These are phyloP conservation scores for Brachionus paranguensis DNA, from an alignment of 1,140 invertebrate species.

Conservation along the genomic window DNA sequence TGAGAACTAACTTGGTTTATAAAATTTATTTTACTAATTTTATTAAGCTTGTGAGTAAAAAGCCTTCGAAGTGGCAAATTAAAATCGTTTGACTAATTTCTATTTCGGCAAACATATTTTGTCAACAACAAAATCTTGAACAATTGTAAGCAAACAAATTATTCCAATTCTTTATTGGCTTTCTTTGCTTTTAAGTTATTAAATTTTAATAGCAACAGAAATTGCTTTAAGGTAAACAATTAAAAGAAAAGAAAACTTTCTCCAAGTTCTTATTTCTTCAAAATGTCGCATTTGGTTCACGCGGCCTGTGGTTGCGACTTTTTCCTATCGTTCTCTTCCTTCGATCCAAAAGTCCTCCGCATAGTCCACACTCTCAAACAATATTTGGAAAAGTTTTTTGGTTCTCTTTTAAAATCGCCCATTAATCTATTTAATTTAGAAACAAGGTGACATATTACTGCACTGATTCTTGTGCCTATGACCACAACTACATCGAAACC, in stretches of 20 bases:
- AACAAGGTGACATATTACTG: neutral
- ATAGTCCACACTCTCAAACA: neutral
- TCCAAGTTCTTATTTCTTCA: neutral
- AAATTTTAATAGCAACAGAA: neutral
- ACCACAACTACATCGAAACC: neutral
- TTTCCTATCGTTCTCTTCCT: neutral
- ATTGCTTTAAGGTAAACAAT: neutral
- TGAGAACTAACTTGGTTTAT: no score
- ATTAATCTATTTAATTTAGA: neutral
- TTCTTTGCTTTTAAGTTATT: neutral
- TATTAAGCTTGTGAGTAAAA: no score
- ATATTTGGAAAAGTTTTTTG: neutral
- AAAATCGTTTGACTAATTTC: neutral
- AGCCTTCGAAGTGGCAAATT: neutral
- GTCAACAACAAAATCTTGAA: neutral
- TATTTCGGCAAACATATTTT: neutral
- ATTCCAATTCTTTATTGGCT: neutral
- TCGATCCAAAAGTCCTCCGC: neutral
- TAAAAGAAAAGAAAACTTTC: neutral
- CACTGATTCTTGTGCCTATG: neutral
- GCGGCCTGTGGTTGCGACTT: conserved; percentile 16
- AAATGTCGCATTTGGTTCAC: conserved; percentile 10
- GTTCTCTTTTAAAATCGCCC: no score
- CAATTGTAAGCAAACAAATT: no score
- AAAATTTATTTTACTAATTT: no score